Evolutionary conservation across 1,140 invertebrate genomes (phyloP), one percentile per base, ranked within the genome.

Genomic region (Sweltsa coloradensis): DNA sequence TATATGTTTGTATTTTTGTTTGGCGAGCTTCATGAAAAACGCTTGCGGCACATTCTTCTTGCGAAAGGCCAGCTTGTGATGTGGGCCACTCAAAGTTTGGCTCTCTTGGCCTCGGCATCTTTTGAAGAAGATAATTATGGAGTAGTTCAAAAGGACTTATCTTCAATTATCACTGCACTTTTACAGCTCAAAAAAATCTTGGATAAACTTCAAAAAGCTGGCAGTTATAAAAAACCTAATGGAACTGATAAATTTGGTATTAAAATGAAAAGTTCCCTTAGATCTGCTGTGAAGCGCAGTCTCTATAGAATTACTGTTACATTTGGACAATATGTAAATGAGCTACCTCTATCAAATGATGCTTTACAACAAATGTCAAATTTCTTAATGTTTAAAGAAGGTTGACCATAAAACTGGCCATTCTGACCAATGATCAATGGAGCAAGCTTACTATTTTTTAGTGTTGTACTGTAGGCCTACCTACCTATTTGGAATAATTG

Each of bases 81-180:
- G 42, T 85, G 81, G 78, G 70, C 77, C 2, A 70, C 69, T 13
- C 79, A 85, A 63, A 77, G 79, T 2, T 66, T 89, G 34, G 74
- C 83, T 0, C 69, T 73, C 23, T 61, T 89, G 14, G 71, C 74
- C 24, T 74, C 75, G 2, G 65, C 73, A 26, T 87, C 85, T 0
- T 59, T 86, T 3, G 72, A 53, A 6, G 85, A 89, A 66, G 86
- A 89, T 64, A 72, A 70, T 45, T 88, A 78, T 66, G 86, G 86
- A 34, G 75, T 89, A 37, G 81, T 84, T 3, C 85, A 87, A 57
- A 81, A 81, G 60, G 81, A 86, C 63, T 61, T 89, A 22, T 63
- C 79, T 7, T 55, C 61, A 16, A 75, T 89, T n/a, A 75, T 89
- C 27, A 70, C 70, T 34, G 56, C 71, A 5, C 54, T 89, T 1